A percentile compares a stretch with the other conserved stretches of the same genome.
Conservation (phyloP, 2,113 vertebrate genomes). For the Columbina picui region DNA sequence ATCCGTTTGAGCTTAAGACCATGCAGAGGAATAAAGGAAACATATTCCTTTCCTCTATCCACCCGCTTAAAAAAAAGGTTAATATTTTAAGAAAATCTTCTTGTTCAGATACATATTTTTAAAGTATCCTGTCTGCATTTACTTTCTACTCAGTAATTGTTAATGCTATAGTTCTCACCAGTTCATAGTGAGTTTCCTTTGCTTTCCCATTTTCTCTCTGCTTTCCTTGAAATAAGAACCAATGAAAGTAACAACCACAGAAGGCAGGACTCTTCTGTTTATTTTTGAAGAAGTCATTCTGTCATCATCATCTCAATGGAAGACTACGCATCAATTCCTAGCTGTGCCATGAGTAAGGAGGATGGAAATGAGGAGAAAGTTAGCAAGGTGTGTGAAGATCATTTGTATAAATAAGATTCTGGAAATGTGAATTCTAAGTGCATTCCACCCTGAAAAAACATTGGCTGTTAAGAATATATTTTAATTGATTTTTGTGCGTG, state of each 20-base stretch:
- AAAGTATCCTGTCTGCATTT: background rate
- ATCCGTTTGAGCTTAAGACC: background rate
- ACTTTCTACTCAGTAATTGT: background rate
- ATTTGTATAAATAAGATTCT: background rate
- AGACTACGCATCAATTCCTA: background rate
- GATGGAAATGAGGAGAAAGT: background rate
- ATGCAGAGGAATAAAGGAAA: background rate
- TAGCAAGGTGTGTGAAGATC: background rate
- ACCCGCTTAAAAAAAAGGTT: background rate
- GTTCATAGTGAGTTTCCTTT: background rate
- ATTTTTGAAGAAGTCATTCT: background rate
- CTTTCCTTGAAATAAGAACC: background rate
- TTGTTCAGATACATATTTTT: background rate
- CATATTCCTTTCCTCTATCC: background rate
- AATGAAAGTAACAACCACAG: background rate
- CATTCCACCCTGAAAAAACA: background rate
- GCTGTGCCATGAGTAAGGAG: background rate
- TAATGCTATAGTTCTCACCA: background rate
- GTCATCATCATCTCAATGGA: background rate
- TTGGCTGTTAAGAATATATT: background rate
- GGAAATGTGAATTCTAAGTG: slow-evolving; percentile 2
- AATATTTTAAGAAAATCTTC: background rate
- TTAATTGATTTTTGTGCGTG: background rate
- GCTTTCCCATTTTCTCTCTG: background rate
- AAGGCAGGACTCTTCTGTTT: background rate